Percentiles rank a stretch among this genome's conserved stretches.
Conservation (phyloP, 2,888 invertebrate genomes). For the Pollenia griseotomentosa region DNA sequence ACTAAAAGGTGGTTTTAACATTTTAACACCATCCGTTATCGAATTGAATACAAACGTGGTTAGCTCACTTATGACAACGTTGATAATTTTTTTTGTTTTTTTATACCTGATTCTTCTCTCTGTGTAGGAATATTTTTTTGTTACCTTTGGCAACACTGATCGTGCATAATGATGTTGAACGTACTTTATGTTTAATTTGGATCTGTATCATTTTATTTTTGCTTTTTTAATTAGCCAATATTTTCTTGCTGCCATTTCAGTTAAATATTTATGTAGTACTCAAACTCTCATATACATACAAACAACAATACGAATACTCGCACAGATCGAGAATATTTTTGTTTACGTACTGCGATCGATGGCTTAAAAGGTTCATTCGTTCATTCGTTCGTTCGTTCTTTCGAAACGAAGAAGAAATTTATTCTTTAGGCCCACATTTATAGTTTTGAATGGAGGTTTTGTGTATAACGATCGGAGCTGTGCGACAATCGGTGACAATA, state of each 20-base stretch:
- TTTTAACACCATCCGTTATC: no score
- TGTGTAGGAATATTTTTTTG: no score
- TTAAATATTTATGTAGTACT: slow-evolving; percentile 39
- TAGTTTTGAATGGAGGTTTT: slow-evolving; percentile 17
- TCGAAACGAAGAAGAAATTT: slow-evolving; percentile 9
- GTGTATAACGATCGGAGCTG: slow-evolving; percentile 33
- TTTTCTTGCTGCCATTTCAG: slow-evolving; percentile 42
- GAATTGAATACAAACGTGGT: no score
- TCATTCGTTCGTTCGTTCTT: neutral
- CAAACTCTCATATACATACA: neutral
- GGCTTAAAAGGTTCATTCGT: slow-evolving; percentile 15
- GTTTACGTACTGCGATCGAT: slow-evolving; percentile 3
- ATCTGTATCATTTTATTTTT: slow-evolving; percentile 41
- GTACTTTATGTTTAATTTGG: neutral
- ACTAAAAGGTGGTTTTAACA: no score
- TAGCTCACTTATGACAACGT: no score
- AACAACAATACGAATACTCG: neutral
- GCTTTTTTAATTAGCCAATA: slow-evolving; percentile 53
- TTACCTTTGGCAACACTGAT: no score
- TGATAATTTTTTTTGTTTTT: neutral
- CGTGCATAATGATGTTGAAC: neutral
- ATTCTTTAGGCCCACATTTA: slow-evolving; percentile 31
- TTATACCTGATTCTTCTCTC: neutral
- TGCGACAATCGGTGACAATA: slow-evolving; percentile 52
- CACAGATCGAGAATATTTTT: slow-evolving; percentile 1